Base-by-base conservation (phyloP, 2,113 vertebrate genomes). In the Cepphus grylle region DNA sequence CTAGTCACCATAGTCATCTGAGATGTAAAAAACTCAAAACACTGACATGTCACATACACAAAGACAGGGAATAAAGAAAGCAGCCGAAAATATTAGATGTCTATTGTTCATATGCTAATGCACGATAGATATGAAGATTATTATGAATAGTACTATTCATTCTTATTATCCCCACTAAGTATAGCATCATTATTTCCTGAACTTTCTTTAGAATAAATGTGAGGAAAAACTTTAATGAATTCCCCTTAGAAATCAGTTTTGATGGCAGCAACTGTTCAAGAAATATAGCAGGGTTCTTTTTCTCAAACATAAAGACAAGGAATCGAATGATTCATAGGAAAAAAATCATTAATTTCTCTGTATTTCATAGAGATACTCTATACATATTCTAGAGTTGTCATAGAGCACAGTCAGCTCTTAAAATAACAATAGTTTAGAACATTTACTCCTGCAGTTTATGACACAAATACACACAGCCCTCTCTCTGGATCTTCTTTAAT, bases 31-130 rank as follows among this genome's bases (percentile, higher is more conserved):
- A 80, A 17, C 15, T 76, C 38, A 74, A 81, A 93, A 66, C 36
- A 85, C 18, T 79, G 66, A 27, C 40, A 70, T 21, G 32, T 82
- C 58, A 38, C 45, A 50, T 61, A 50, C 18, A 53, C 15, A 55
- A 58, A 61, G 25, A 88, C 34, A 76, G 18, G 61, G 70, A 77
- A 88, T 72, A 92, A 81, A 85, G 71, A 34, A 94, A 81, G 84
- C 20, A 89, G 69, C 34, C 5, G 3, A 88, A 94, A 95, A 94
- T 94, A 85, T 81, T 63, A 92, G 47, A 69, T 71, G 6, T 30
- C 70, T 93, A 85, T 94, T 91, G 49, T 91, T 84, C 81, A 40
- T 80, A 53, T 94, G 92, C 27, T 93, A 96, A 94, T 72, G 29
- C 29, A 80, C 1, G 1, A 55, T 38, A 91, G 86, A 79, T 91